phyloP scores from a whole-genome alignment of 2,888 invertebrate genomes.

The Drosophila longiperda region DNA sequence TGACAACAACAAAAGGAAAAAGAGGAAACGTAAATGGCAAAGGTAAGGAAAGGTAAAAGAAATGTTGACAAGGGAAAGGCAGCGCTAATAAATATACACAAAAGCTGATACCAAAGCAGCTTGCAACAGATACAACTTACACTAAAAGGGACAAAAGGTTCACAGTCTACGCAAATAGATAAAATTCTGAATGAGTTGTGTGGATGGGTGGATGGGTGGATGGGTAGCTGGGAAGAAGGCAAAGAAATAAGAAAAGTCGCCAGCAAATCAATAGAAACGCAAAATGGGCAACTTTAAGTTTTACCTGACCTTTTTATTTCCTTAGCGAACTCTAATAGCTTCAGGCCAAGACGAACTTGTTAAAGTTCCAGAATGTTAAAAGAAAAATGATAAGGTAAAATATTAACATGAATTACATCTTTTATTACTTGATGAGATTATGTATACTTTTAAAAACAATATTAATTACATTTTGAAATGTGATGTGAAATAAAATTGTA shows the following conservation, averaged over 20 bases:
- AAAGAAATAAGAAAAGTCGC: slow-evolving; percentile 34
- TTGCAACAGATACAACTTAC: slow-evolving; percentile 51
- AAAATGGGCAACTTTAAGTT: slow-evolving; percentile 56
- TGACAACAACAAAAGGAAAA: slow-evolving; percentile 20
- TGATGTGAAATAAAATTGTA: background rate
- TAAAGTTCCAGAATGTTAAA: background rate
- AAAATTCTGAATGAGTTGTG: slow-evolving; percentile 44
- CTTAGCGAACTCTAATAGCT: slow-evolving; percentile 2
- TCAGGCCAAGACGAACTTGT: background rate
- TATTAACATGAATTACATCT: background rate
- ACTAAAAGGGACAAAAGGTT: slow-evolving; percentile 43
- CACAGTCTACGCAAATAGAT: slow-evolving; percentile 36
- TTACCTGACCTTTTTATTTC: slow-evolving; percentile 42
- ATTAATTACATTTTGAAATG: background rate
- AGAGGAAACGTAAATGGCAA: background rate
- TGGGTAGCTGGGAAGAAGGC: background rate
- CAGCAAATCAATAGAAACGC: slow-evolving; percentile 69
- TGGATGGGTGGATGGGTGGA: background rate
- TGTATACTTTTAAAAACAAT: background rate
- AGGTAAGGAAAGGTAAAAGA: slow-evolving; percentile 39
- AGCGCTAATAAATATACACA: slow-evolving; percentile 77
- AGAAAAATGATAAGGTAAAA: background rate
- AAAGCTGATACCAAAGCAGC: slow-evolving; percentile 56
- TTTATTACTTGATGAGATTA: background rate
- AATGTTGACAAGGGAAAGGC: slow-evolving; percentile 68